A percentile compares a stretch with the other conserved stretches of the same genome.
Evolutionary conservation across 1,140 invertebrate genomes (phyloP).

Genomic region (Platorchestia sp.): DNA sequence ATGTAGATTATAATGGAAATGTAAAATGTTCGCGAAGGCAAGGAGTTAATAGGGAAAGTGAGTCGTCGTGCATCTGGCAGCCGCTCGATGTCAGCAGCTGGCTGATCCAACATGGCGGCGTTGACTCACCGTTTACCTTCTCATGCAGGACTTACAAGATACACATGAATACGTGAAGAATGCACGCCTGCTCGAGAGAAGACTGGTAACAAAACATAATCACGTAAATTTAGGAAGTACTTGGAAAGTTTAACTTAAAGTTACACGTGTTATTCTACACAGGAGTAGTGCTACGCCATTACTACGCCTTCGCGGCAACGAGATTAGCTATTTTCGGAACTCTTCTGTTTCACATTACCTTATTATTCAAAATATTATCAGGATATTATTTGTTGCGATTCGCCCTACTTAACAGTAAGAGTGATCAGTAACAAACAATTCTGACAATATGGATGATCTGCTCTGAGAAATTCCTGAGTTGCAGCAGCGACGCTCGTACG

Average conservation of each 20-base stretch:
- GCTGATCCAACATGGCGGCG: constrained; percentile 51
- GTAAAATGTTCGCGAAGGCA: not conserved
- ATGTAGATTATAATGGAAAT: no score
- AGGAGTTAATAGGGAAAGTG: not conserved
- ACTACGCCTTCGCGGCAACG: no score
- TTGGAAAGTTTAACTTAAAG: not conserved
- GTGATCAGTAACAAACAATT: constrained; percentile 33
- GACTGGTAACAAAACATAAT: constrained; percentile 11
- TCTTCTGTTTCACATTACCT: constrained; percentile 44
- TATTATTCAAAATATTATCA: constrained; percentile 27
- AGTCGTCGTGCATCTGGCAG: constrained; percentile 37
- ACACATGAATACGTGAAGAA: constrained; percentile 25
- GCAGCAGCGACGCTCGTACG: not conserved
- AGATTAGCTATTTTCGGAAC: not conserved
- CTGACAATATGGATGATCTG: constrained; percentile 18
- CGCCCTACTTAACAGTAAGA: constrained; percentile 39
- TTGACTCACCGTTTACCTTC: constrained; percentile 19
- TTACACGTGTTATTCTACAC: not conserved
- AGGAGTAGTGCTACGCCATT: not conserved
- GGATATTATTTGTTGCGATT: constrained; percentile 22
- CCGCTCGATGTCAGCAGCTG: not conserved
- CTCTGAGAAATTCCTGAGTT: not conserved
- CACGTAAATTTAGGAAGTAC: not conserved
- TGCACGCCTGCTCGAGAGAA: constrained; percentile 28
- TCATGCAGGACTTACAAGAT: constrained; percentile 20